Base-by-base conservation (phyloP, 2,888 invertebrate species). In the Pristionchus mayeri region DNA sequence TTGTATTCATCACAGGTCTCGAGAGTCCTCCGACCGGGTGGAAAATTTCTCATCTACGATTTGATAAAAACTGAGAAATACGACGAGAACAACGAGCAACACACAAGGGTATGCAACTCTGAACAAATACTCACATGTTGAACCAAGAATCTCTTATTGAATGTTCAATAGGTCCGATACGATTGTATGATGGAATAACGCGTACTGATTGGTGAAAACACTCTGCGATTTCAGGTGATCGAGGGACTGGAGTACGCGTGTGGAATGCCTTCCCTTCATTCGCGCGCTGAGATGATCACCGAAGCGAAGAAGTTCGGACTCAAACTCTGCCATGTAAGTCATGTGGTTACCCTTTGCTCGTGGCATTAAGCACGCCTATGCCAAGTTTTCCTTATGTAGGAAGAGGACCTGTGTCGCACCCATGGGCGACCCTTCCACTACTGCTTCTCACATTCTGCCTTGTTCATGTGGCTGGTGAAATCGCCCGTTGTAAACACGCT, bases 391-490 rank as follows among this genome's bases (percentile, higher is more conserved):
- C n/a, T n/a, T n/a, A n/a, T n/a, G 0, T 85, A 88, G 81, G 86
- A 86, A 30, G 88, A 88, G 60, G 88, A 89, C 84, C 57, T 90
- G 13, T 84, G 87, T 11, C 86, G 84, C 18, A 87, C 86, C 11
- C 84, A 81, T 60, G 86, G 88, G 27, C 85, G 87, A 11, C 90
- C 92, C 34, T 92, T 89, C 84, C 89, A 92, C 67, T 91, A 90
- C 76, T 92, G 92, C 63, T 92, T 92, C 85, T 88, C 89, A 3
- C 87, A 88, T 50, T 91, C 90, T 2, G 85, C 89, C 11, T 75
- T 91, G 18, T 92, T 92, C 85, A 92, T 92, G 92, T 92, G 92
- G 92, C 85, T 92, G 21, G 87, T 90, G 4, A 87, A 85, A 48
- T 92, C 86, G 27, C 87, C 88, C 0, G 67, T 88, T 18, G 86